phyloP scores from a whole-genome alignment of 2,113 vertebrate species.

The Pygoscelis antarcticus region DNA sequence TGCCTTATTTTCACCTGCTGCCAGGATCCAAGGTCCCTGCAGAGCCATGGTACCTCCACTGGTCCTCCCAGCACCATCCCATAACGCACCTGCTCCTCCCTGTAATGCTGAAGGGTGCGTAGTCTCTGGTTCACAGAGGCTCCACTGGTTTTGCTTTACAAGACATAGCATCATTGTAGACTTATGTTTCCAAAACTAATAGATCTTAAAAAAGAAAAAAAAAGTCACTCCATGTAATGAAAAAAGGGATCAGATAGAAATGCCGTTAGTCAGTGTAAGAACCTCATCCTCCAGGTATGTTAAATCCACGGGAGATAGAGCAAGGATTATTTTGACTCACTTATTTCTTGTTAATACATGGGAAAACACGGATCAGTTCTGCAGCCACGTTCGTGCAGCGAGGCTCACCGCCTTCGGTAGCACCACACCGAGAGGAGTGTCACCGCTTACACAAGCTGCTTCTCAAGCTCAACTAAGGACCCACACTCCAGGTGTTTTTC shows the following conservation, averaged over 20 bases:
- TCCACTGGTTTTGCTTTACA: neutral
- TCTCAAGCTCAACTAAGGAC: neutral
- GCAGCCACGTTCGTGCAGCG: fast-evolving
- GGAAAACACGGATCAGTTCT: neutral
- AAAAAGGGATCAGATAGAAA: neutral
- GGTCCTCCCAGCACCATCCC: neutral
- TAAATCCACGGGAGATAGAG: neutral
- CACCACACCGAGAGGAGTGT: neutral
- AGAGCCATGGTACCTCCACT: neutral
- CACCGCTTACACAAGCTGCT: neutral
- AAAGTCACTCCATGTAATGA: neutral
- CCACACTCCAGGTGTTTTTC: neutral
- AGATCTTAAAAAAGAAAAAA: neutral
- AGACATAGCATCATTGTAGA: neutral
- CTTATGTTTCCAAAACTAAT: neutral
- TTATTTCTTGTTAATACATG: neutral
- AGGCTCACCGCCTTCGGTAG: neutral
- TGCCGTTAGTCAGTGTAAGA: neutral
- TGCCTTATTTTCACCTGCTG: neutral
- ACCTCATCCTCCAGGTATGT: neutral
- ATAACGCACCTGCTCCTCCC: neutral
- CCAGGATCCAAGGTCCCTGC: neutral
- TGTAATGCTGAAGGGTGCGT: fast-evolving
- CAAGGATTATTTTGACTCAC: neutral
- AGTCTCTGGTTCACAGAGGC: neutral